These are phyloP conservation scores for Oenanthe oenanthe DNA, from an alignment of 2,113 vertebrate genomes.

Conservation along the genomic window DNA sequence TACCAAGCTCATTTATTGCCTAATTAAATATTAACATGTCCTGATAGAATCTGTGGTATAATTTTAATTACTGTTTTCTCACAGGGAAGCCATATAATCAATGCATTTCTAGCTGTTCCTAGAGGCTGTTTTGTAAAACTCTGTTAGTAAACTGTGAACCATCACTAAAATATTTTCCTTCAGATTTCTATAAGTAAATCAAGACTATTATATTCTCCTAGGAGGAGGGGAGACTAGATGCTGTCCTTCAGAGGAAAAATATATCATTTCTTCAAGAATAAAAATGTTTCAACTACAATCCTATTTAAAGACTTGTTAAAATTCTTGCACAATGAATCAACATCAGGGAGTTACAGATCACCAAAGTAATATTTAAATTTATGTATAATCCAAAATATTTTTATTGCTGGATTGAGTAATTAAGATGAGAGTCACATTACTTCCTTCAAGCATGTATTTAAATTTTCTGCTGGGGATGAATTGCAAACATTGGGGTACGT, in stretches of 20 bases:
- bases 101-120: conserved; percentile 65
- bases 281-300: background rate
- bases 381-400: background rate
- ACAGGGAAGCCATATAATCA: conserved; percentile 61
- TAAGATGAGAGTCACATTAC: background rate
- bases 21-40: conserved; percentile 71
- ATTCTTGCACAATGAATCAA: background rate
- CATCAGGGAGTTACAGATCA: background rate
- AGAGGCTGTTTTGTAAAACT: conserved; percentile 52
- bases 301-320: background rate
- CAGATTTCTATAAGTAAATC: conserved; percentile 37
- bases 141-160: conserved; percentile 42
- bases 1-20: conserved; percentile 43
- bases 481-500: background rate
- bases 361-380: background rate
- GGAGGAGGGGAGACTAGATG: background rate
- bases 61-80: conserved; percentile 72
- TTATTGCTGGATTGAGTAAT: conserved; percentile 16
- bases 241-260: background rate
- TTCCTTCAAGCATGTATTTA: conserved; percentile 12
- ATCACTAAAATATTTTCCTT: conserved; percentile 54
- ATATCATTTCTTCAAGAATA: background rate
- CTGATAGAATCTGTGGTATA: conserved; percentile 63
- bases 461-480: background rate
- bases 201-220: conserved; percentile 12